Evolutionary conservation across 1,140 invertebrate genomes (phyloP), one percentile per base, ranked within the genome.

Genomic region (Solenopsis fugax): DNA sequence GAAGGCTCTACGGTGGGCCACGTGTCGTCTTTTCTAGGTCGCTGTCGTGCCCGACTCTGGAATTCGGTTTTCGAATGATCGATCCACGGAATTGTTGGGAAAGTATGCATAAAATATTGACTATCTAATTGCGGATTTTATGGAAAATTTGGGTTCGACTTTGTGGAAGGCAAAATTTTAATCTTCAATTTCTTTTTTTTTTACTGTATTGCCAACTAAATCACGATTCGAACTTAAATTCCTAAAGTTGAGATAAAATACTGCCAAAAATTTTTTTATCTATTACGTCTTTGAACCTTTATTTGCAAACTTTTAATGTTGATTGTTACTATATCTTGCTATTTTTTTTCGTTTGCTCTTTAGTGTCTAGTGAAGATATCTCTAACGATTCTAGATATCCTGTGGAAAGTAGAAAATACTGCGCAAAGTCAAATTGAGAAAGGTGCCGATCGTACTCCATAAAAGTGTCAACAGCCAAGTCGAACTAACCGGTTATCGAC

Each of bases 61-160:
- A 91, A 91, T 91, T 90, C 67, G 82, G 90, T 84, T 65, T 90
- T 69, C 60, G 12, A 78, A 13, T 85, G 77, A 91, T 90, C 89
- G 76, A 90, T 91, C 60, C 41, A 82, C 21, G 29, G 45, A 34
- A 72, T 45, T 54, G 54, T 76, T 58, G 56, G 60, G 6, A 37
- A 75, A 37, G 7, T 50, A 18, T 62, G 18, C 18, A n/a, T 45
- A 18, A 50, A 34, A 1, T 64, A 45, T 50, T 4, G 24, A 56
- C 16, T 48, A 1, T 29, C 18, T 21, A 37, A 71, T 18, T 75
- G 13, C 3, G 34, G 34, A 6, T 54, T n/a, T 5, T 54, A 45
- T 4, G 5, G 45, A 77, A 77, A 77, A 77, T 64, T n/a, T n/a
- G 0, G 3, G 18, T 0, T n/a, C 12, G 13, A 65, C 10, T 67